Base-by-base conservation (phyloP, 2,888 invertebrate species). In the Pachliopta kotzebuea region DNA sequence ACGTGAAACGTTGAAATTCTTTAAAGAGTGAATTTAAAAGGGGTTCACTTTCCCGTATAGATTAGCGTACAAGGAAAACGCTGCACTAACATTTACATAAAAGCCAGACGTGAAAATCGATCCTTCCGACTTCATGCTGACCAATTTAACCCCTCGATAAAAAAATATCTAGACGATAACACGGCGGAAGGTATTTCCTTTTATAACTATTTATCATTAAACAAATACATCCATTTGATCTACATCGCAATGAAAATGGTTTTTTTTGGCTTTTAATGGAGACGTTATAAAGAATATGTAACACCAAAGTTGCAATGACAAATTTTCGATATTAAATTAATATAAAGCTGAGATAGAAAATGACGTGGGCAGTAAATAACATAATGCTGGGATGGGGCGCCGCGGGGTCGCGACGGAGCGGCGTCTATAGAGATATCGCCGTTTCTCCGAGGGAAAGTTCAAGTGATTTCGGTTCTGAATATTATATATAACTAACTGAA, bases 331-430 rank as follows among this genome's bases (percentile, higher is more conserved):
- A 45, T 61, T n/a, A 14, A 45, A 18, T 20, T 58, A 61, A 61
- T 65, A 65, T 45, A 58, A 65, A 65, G 49, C 50, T 26, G 54
- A 45, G 56, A 54, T 61, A 65, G 49, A 57, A 61, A 53, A 65
- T 61, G 65, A 57, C 57, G 65, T 65, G 54, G 61, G 54, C 50
- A 61, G 61, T 58, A 65, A 55, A 65, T 65, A 65, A 58, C 65
- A 63, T 68, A 60, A 69, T 68, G 70, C 70, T n/a, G 68, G 67
- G 69, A 69, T 56, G 53, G 57, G 84, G 84, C 85, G 85, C 79
- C 84, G 18, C 17, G 14, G 11, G n/a, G 85, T 57, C 85, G 82
- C 85, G 85, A 66, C 85, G 8, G 14, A 8, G 18, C 42, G 84
- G 81, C 84, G 85, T 73, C 83, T 69, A 61, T 67, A 69, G 70